These are phyloP conservation scores for Anhinga rufa DNA, from an alignment of 2,113 vertebrate species.

Conservation along the genomic window DNA sequence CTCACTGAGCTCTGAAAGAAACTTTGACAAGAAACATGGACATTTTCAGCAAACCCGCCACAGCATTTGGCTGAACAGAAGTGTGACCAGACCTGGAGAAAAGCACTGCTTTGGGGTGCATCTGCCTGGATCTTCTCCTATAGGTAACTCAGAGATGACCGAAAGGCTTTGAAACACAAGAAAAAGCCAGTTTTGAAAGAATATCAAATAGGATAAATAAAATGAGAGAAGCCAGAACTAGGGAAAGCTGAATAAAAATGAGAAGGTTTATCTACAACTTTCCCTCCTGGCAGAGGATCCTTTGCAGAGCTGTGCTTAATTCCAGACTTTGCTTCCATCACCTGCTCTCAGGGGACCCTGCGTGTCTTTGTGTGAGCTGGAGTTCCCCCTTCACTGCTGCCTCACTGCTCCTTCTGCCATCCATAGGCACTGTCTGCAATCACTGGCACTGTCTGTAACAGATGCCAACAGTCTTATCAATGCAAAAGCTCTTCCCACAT, in stretches of 20 bases:
- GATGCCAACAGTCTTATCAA: neutral
- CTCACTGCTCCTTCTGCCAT: neutral
- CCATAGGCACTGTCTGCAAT: neutral
- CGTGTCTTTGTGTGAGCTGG: rapidly evolving
- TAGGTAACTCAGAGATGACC: neutral
- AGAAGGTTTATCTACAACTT: neutral
- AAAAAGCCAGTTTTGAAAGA: neutral
- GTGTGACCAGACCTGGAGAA: neutral
- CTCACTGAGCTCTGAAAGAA: neutral
- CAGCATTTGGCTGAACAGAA: neutral
- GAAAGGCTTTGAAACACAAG: neutral
- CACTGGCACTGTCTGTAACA: neutral
- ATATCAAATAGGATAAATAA: neutral
- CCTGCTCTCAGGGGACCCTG: neutral
- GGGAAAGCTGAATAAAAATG: neutral
- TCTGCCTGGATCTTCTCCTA: neutral
- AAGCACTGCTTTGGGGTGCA: neutral
- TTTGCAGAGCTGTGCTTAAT: neutral
- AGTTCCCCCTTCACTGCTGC: neutral
- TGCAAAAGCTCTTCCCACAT: neutral
- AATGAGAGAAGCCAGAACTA: neutral
- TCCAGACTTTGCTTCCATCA: neutral
- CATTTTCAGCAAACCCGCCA: neutral
- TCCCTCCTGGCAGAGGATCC: neutral
- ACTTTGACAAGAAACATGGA: neutral